Conservation (phyloP, 2,888 invertebrate genomes). For the Cataglyphis livida region DNA sequence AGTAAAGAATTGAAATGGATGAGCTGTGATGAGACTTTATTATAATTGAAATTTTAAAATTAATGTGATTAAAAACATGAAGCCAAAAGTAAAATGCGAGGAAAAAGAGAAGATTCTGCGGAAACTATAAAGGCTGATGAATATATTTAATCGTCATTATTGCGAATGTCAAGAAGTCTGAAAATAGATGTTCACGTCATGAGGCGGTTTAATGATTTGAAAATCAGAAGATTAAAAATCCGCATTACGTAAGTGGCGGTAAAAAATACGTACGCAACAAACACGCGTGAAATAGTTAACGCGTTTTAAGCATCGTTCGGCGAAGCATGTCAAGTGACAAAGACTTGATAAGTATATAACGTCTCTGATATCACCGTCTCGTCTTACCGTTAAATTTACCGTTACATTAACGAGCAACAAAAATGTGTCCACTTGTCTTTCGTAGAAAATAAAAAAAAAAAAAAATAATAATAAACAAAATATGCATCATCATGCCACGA, state of each 20-base stretch:
- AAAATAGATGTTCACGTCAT: conserved; percentile 19
- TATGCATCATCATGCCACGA: neutral
- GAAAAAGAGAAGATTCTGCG: conserved; percentile 26
- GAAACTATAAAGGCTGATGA: conserved; percentile 10
- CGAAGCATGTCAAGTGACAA: conserved; percentile 72
- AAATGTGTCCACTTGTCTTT: neutral
- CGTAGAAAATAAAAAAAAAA: neutral
- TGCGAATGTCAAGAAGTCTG: conserved; percentile 3
- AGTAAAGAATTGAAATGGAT: conserved; percentile 17
- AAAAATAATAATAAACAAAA: neutral
- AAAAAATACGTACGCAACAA: conserved; percentile 64
- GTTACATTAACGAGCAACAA: conserved; percentile 34
- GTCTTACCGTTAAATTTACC: conserved; percentile 63
- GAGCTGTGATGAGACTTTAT: conserved; percentile 17
- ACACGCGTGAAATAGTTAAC: conserved; percentile 80
- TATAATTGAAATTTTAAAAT: conserved; percentile 24
- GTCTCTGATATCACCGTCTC: conserved; percentile 75
- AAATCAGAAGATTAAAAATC: conserved; percentile 44
- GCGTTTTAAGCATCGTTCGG: conserved; percentile 73
- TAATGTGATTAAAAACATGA: conserved; percentile 12
- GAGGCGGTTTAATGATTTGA: neutral
- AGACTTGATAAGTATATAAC: conserved; percentile 71
- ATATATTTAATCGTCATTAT: conserved; percentile 24
- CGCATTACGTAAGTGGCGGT: conserved; percentile 69
- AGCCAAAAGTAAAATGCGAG: neutral